phyloP scores from a whole-genome alignment of 2,113 vertebrate species.

The Daboia siamensis region DNA sequence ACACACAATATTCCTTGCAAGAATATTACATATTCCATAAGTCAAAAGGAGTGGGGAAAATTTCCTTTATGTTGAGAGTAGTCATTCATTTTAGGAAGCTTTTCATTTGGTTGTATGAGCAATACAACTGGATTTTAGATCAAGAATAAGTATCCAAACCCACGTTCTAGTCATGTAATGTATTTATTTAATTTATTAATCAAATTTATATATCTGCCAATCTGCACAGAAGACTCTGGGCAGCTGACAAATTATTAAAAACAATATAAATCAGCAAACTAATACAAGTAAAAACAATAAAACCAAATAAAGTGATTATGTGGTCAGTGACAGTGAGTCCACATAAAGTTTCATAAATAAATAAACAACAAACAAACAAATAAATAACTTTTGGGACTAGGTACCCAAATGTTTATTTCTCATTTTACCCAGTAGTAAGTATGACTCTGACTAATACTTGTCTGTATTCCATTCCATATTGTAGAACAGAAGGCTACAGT shows the following conservation, averaged over 20 bases:
- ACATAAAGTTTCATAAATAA: no score
- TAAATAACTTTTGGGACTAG: neutral
- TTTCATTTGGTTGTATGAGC: neutral
- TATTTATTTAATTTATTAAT: neutral
- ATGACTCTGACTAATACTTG: neutral
- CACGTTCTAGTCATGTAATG: neutral
- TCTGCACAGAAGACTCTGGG: neutral
- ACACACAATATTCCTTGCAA: neutral
- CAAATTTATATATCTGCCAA: neutral
- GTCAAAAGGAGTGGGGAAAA: neutral
- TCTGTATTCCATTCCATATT: no score
- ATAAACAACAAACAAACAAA: neutral
- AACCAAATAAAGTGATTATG: neutral
- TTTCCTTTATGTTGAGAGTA: neutral
- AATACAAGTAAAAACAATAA: neutral
- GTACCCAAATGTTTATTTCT: neutral
- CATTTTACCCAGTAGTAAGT: neutral
- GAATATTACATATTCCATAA: neutral
- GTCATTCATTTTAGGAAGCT: neutral
- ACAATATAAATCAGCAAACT: neutral
- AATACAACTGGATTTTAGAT: neutral
- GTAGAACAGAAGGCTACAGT: neutral
- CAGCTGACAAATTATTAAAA: neutral
- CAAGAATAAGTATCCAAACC: neutral
- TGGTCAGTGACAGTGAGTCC: neutral